Base-by-base conservation (phyloP, 2,797 vertebrate genomes). In the Neosalanx taihuensis region DNA sequence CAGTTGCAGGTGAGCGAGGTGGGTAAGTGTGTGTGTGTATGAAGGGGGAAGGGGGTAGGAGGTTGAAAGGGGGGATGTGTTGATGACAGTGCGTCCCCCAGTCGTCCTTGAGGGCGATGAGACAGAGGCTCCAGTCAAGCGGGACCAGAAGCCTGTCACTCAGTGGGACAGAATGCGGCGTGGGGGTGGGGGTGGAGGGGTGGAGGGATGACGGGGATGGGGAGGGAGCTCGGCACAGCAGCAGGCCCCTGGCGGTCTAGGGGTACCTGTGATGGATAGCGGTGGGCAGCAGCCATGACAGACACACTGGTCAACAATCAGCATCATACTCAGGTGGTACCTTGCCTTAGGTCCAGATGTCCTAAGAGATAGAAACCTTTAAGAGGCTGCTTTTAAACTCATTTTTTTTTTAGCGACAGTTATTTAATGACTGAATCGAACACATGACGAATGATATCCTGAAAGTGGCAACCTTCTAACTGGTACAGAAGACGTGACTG, bases 111-210 rank as follows among this genome's bases (percentile, higher is more conserved):
- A 89, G 87, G 86, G 84, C 78, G 72, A 46, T 35, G 77, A 90
- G 86, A 90, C 85, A 85, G 85, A 83, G 79, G 80, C 78, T 80
- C 75, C 88, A 85, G 80, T 86, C 88, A 90, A 81, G 90, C 72
- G 73, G 86, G 92, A 91, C 91, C 76, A 67, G 88, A 93, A 72
- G 86, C 82, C 89, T 93, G 92, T 91, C 92, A 91, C 85, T 93
- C 89, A 76, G 78, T 15, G 29, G 72, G 82, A 56, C 46, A 72
- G 81, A 76, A 83, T 4, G 77, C 76, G 80, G 18, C 60, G 26
- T n/a, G 23, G 62, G 30, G 67, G 26, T n/a, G 23, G 62, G 30
- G 67, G 67, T 4, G 51, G 31, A 26, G 67, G 70, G 53, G 71
- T 18, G 41, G 59, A 26, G 23, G 23, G 23, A 26, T 26, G 23